phyloP scores from a whole-genome alignment of 2,888 invertebrate genomes.

The Limnephilus marmoratus region DNA sequence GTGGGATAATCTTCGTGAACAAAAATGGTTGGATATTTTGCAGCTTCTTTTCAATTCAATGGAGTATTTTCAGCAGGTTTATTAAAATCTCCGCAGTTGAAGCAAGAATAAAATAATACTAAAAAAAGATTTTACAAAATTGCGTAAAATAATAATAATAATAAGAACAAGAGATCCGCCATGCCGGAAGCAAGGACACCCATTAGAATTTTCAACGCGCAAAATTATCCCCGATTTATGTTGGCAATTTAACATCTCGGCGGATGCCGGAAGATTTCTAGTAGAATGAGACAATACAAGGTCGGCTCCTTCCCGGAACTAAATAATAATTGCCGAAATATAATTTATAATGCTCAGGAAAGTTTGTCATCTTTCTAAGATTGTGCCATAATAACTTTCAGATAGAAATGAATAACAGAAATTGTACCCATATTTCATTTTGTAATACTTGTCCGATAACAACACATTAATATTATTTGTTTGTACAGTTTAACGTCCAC shows the following conservation, averaged over 20 bases:
- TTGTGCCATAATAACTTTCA: not conserved
- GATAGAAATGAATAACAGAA: not conserved
- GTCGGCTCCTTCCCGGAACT: not conserved
- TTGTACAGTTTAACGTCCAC: not conserved
- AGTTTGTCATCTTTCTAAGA: not conserved
- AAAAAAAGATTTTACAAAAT: not conserved
- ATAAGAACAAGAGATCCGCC: not conserved
- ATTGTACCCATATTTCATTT: not conserved
- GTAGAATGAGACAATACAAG: not conserved
- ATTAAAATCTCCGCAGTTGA: not conserved
- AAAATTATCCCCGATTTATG: slow-evolving; percentile 12
- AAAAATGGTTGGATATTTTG: not conserved
- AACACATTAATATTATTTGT: not conserved
- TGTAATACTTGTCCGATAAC: not conserved
- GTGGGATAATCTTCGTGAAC: not conserved
- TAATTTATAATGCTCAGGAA: slow-evolving; percentile 7
- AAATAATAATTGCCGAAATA: not conserved
- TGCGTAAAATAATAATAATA: not conserved
- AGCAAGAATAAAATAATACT: not conserved
- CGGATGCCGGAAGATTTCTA: not conserved
- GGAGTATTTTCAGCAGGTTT: not conserved
- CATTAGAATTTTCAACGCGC: not conserved
- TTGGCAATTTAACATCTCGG: slow-evolving; percentile 16
- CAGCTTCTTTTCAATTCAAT: not conserved
- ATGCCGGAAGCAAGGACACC: not conserved